Percentiles rank a stretch among this genome's conserved stretches.
These are phyloP conservation scores for Thermophis baileyi DNA, from an alignment of 2,113 vertebrate genomes.

Conservation along the genomic window DNA sequence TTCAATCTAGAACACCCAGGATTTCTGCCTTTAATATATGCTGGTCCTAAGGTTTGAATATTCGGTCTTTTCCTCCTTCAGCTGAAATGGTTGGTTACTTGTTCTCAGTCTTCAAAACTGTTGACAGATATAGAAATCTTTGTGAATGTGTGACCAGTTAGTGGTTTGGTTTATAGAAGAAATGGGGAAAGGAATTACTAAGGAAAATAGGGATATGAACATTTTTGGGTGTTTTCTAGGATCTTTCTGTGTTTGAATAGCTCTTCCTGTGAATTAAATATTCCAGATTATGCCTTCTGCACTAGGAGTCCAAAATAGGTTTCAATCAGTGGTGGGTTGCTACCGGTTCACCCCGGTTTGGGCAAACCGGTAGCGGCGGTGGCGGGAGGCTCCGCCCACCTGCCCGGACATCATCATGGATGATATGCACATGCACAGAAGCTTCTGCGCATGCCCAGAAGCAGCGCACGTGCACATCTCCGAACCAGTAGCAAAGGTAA, in stretches of 20 bases:
- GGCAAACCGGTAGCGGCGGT: too few relatives aligned
- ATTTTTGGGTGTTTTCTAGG: neutral
- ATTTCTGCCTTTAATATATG: neutral
- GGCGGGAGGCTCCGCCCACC: too few relatives aligned
- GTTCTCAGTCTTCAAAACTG: neutral
- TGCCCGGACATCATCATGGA: too few relatives aligned
- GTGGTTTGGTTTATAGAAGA: neutral
- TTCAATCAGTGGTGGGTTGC: neutral
- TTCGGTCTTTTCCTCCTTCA: neutral
- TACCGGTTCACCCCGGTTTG: too few relatives aligned
- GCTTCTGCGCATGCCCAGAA: too few relatives aligned
- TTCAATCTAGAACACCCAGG: neutral
- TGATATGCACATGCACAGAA: too few relatives aligned
- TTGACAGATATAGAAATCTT: neutral
- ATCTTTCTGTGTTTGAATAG: neutral
- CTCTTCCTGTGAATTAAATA: neutral
- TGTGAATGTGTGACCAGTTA: neutral
- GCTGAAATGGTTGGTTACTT: neutral
- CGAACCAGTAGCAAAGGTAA: too few relatives aligned
- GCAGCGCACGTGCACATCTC: too few relatives aligned
- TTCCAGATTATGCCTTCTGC: neutral
- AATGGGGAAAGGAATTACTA: neutral
- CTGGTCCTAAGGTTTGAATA: neutral
- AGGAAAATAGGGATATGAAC: neutral
- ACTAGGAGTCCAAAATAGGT: neutral